phyloP scores from a whole-genome alignment of 1,140 invertebrate genomes.

The Drosophila rhopaloa region DNA sequence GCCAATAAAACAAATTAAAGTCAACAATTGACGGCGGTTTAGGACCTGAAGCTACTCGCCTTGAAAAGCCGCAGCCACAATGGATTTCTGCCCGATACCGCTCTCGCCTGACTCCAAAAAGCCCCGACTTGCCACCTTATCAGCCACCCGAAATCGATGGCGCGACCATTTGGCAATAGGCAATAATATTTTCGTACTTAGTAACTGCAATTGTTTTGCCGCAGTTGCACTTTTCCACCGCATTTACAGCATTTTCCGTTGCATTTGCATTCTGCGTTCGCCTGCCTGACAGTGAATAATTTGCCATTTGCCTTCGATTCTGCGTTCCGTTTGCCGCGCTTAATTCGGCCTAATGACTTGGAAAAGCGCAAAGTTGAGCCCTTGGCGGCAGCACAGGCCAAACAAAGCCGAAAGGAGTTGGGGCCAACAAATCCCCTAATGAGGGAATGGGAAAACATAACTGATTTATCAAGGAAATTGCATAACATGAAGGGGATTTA shows the following conservation, averaged over 20 bases:
- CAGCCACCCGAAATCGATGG: slow-evolving; percentile 63
- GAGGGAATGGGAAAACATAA: slow-evolving; percentile 4
- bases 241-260: slow-evolving; percentile 29
- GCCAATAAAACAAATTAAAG: slow-evolving; percentile 82
- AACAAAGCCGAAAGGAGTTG: slow-evolving; percentile 8
- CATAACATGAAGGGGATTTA: neutral
- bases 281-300: slow-evolving; percentile 80
- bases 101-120: slow-evolving; percentile 26
- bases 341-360: slow-evolving; percentile 73
- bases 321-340: slow-evolving; percentile 47
- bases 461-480: slow-evolving; percentile 7
- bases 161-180: slow-evolving; percentile 72
- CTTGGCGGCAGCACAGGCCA: slow-evolving; percentile 35
- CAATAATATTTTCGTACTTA: slow-evolving; percentile 72
- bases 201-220: slow-evolving; percentile 50
- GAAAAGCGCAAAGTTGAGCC: slow-evolving; percentile 70
- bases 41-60: slow-evolving; percentile 81
- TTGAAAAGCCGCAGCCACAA: slow-evolving; percentile 58
- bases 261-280: slow-evolving; percentile 53
- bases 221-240: slow-evolving; percentile 11
- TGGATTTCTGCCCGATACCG: slow-evolving; percentile 17
- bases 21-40: slow-evolving; percentile 78
- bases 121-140: slow-evolving; percentile 49
- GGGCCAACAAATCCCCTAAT: slow-evolving; percentile 9
- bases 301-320: slow-evolving; percentile 71